A percentile compares a stretch with the other conserved stretches of the same genome.
These are phyloP conservation scores for Dicaeum eximium DNA, from an alignment of 2,113 vertebrate species.

Conservation along the genomic window DNA sequence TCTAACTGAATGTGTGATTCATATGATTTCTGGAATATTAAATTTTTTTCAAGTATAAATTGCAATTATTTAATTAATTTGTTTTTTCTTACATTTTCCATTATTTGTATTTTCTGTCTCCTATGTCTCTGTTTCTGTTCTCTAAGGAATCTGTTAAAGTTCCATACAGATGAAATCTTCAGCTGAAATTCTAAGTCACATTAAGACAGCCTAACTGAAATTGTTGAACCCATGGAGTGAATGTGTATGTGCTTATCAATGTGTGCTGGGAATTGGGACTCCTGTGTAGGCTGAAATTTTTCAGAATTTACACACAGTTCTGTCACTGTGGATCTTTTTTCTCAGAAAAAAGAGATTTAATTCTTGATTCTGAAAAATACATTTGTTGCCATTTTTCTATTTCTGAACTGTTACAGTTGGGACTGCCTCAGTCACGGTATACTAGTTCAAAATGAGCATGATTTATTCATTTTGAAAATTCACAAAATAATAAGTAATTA, in stretches of 20 bases:
- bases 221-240: not conserved
- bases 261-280: not conserved
- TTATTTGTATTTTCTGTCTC: not conserved
- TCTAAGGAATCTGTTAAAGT: too few species aligned
- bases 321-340: not conserved
- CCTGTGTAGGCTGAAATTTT: not conserved
- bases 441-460: not conserved
- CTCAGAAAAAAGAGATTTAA: not conserved
- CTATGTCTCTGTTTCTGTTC: too few species aligned
- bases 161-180: not conserved
- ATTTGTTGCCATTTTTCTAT: not conserved
- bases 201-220: not conserved
- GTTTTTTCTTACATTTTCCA: not conserved
- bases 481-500: not conserved
- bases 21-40: not conserved
- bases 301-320: not conserved
- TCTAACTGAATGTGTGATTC: not conserved
- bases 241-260: not conserved
- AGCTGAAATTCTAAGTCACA: not conserved
- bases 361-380: not conserved
- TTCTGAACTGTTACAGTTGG: not conserved
- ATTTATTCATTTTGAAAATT: not conserved
- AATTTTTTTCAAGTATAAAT: not conserved
- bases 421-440: not conserved
- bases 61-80: not conserved